Evolutionary conservation across 2,113 vertebrate genomes (phyloP), one percentile per base, ranked within the genome.

Genomic region (Peromyscus polionotus): DNA sequence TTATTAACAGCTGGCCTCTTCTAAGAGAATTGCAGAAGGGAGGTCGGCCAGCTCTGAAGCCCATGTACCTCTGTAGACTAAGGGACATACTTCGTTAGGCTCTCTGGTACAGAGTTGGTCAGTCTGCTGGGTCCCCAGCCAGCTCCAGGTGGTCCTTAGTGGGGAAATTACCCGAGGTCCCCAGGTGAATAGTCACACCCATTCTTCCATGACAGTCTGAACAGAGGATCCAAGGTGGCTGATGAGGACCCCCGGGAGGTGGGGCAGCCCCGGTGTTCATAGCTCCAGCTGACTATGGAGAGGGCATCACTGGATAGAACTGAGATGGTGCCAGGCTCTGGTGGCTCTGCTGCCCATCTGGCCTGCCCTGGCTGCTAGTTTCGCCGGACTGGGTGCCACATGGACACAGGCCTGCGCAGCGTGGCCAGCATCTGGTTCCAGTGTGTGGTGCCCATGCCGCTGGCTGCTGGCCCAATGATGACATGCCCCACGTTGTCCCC

Each of bases 351-450:
- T 31, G 83, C 93, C 96, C 39, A 8, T 77, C 77, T 2, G 33
- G 92, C 73, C 93, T 76, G n/a, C 8, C 26, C 68, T 6, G 6
- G 59, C 36, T 88, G 67, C 98, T 99, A 99, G 97, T 99, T 99
- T 98, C 99, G 98, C 96, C 99, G 99, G 48, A 99, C 98, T 0
- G 99, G 98, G 98, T 99, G 99, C 99, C 99, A 99, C 99, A 99
- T 99, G 98, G 99, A 99, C 96, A 99, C 99, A 0, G 99, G 99
- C 96, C 99, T 99, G 97, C 99, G 99, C 96, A 99, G 98, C 0
- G 99, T 99, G 95, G 99, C 99, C 98, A 99, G 96, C 99, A 99
- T 99, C 99, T 99, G 99, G 99, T 99, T 99, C 99, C 99, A 99
- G 98, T 99, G 99, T 10, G 99, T 99, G 98, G 99, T 99, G 65